Conservation (phyloP, 92 coral and sea anemone genomes). For the Heliopora coerulea region DNA sequence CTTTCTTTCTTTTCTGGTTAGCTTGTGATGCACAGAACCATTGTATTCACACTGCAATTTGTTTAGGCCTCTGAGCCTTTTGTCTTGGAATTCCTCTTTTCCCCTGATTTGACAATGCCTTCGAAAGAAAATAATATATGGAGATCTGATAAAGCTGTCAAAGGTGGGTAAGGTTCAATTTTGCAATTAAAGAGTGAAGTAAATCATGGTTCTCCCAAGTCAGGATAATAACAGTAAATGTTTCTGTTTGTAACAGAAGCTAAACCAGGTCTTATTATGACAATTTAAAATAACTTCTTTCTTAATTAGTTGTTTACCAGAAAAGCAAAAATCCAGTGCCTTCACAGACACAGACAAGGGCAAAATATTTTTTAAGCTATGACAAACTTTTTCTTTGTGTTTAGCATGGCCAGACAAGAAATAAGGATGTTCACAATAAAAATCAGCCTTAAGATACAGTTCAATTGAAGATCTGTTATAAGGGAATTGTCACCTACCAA, state of each 20-base stretch:
- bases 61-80: too few species aligned
- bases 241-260: neutral
- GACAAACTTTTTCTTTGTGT: neutral
- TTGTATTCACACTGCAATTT: too few species aligned
- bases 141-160: neutral
- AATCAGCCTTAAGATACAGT: neutral
- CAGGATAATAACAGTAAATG: conserved; percentile 1
- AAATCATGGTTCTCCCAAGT: neutral
- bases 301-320: too few species aligned
- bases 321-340: neutral
- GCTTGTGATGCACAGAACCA: too few species aligned
- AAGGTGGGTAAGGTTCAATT: conserved; percentile 5
- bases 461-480: neutral
- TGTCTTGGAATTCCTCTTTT: too few species aligned
- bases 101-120: conserved; percentile 4
- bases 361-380: conserved; percentile 6
- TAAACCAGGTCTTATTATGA: neutral
- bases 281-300: neutral
- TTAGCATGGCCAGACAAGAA: neutral
- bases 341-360: neutral
- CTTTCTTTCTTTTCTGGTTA: too few species aligned
- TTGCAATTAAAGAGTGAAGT: neutral
- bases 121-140: conserved; percentile 3
- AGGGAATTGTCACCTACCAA: conserved; percentile 2
- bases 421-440: conserved; percentile 5